Base-by-base conservation (phyloP, 1,140 invertebrate species). In the Drosophila ironensis region DNA sequence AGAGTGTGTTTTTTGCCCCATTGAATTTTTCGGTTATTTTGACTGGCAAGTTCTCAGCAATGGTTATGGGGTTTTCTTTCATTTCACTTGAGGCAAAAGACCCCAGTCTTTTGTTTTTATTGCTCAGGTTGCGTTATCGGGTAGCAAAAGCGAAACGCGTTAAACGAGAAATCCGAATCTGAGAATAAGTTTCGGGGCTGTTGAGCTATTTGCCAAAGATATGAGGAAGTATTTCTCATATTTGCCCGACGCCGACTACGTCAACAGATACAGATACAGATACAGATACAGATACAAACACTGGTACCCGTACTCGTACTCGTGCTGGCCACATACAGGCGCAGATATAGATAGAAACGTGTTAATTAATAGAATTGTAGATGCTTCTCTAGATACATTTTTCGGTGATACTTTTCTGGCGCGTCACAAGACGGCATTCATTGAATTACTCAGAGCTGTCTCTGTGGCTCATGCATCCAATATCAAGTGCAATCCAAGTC, bases 201-300 rank as follows among this genome's bases (percentile, higher is more conserved):
- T 61, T 56, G 56, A 63, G 48, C 38, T 63, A 64, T 64, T 69
- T 69, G 66, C 66, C 51, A 3, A 69, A 69, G 20, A 69, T 68
- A 69, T 69, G 64, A 69, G 42, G 64, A 69, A 69, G 64, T 69
- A 11, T 40, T 68, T 68, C 25, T 57, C 27, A 38, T 46, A 38
- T 54, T 46, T 63, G 56, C 33, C 54, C 12, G 6, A n/a, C n/a
- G n/a, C n/a, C n/a, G 19, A 41, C 24, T 33, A 25, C 25, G 45
- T 25, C 40, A 8, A 53, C 25, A 35, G 11, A n/a, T 16, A 27
- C 3, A 27, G 6, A n/a, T 9, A 9, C 2, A 50, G 7, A 3
- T 7, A 40, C 2, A 40, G 25, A 20, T 22, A 50, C 37, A 40
- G 14, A 17, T 25, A 46, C 25, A 66, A 40, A 67, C 45, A 52